A percentile compares a stretch with the other conserved stretches of the same genome.
These are phyloP conservation scores for Nemotelus nigrinus DNA, from an alignment of 2,888 invertebrate genomes.

Conservation along the genomic window DNA sequence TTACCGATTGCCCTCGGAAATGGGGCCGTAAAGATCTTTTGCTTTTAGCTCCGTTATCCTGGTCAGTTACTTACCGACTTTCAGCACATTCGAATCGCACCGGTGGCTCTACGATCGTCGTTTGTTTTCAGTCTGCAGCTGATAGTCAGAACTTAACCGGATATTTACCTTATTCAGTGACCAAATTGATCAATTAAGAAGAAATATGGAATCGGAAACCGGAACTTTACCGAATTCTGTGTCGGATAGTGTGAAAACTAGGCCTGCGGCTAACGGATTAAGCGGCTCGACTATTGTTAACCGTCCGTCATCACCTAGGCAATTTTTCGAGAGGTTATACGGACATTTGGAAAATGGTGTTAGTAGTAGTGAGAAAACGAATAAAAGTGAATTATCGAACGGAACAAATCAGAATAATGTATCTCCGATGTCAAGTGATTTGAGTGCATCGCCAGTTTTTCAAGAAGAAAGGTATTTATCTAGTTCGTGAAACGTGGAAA, in stretches of 20 bases:
- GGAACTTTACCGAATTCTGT: background rate
- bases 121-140: background rate
- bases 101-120: background rate
- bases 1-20: background rate
- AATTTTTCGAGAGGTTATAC: conserved; percentile 83
- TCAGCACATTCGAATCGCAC: conserved; percentile 24
- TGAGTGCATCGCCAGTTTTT: conserved; percentile 62
- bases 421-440: conserved; percentile 61
- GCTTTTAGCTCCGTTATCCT: background rate
- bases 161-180: no score
- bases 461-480: conserved; percentile 59
- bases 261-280: conserved; percentile 2
- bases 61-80: conserved; percentile 36
- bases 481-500: no score
- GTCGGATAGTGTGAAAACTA: background rate
- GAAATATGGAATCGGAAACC: conserved; percentile 18
- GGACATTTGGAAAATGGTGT: conserved; percentile 73
- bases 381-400: conserved; percentile 30
- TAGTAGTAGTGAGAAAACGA: conserved; percentile 19
- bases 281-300: conserved; percentile 42
- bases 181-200: no score
- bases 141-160: no score
- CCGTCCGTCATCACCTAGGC: conserved; percentile 79
- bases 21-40: background rate
- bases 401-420: conserved; percentile 53